Evolutionary conservation across 2,888 invertebrate species (phyloP).

Genomic region (Cerastoderma edule): DNA sequence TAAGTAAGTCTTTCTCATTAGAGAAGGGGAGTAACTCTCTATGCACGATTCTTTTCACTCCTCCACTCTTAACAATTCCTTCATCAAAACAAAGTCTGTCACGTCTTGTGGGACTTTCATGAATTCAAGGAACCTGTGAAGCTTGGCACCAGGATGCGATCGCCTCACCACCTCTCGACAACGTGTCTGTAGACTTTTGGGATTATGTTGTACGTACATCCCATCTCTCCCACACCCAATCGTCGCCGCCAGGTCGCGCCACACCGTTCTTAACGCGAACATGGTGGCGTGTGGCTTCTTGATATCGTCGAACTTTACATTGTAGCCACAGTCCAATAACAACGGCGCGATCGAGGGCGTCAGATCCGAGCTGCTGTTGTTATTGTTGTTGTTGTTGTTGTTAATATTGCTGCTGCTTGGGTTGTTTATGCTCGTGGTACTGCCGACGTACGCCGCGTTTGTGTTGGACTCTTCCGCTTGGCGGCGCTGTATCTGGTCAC

Average conservation of each 20-base stretch:
- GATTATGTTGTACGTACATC: slow-evolving; percentile 45
- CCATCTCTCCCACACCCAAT: slow-evolving; percentile 55
- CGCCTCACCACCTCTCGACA: slow-evolving; percentile 47
- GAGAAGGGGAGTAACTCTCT: too few relatives aligned
- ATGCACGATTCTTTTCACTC: too few relatives aligned
- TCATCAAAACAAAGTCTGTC: slow-evolving; percentile 39
- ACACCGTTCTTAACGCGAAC: slow-evolving; percentile 50
- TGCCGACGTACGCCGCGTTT: neutral
- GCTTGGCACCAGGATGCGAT: slow-evolving; percentile 46
- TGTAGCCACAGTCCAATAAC: slow-evolving; percentile 55
- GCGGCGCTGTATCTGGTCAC: slow-evolving; percentile 38
- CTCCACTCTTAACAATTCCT: slow-evolving; percentile 10
- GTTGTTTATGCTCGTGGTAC: neutral
- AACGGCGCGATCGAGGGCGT: slow-evolving; percentile 38
- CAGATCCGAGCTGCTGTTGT: neutral
- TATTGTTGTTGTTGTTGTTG: neutral
- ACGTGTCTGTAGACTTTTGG: slow-evolving; percentile 37
- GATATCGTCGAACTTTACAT: slow-evolving; percentile 49
- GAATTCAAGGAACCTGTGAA: slow-evolving; percentile 46
- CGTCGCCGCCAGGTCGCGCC: slow-evolving; percentile 55
- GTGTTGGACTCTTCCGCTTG: slow-evolving; percentile 5
- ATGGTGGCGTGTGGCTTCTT: slow-evolving; percentile 55
- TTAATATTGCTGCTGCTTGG: neutral
- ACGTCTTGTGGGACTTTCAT: slow-evolving; percentile 54
- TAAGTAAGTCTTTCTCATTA: too few relatives aligned